Evolutionary conservation across 2,888 invertebrate genomes (phyloP).

Genomic region (Gonocerus acuteangulatus): DNA sequence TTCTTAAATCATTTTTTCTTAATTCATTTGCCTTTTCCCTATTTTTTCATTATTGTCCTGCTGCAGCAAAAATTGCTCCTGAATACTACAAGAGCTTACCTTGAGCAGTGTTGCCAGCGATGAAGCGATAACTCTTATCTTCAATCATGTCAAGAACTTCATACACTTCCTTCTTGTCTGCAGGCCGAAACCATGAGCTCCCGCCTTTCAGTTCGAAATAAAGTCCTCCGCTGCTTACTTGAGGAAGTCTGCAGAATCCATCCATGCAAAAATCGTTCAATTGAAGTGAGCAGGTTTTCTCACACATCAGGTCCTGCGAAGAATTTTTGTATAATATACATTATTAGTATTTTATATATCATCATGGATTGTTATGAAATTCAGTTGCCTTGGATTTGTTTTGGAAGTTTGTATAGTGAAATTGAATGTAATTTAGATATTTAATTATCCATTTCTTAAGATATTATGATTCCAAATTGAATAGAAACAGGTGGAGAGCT

Average conservation of each 20-base stretch:
- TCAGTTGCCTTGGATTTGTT: neutral
- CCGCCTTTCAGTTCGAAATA: constrained; percentile 15
- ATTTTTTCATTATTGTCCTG: no score
- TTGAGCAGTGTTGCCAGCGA: constrained; percentile 68
- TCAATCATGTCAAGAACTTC: constrained; percentile 47
- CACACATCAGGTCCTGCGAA: constrained; percentile 29
- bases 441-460: no score
- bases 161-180: constrained; percentile 51
- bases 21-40: no score
- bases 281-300: neutral
- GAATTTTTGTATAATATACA: neutral
- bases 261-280: neutral
- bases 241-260: neutral
- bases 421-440: neutral
- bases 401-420: neutral
- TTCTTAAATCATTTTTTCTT: no score
- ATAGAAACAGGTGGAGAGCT: no score
- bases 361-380: neutral
- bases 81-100: no score
- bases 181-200: constrained; percentile 52
- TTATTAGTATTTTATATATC: neutral
- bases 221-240: neutral
- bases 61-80: no score
- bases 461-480: no score
- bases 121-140: constrained; percentile 49